phyloP scores from a whole-genome alignment of 1,140 invertebrate species.

The Cyclina sinensis region DNA sequence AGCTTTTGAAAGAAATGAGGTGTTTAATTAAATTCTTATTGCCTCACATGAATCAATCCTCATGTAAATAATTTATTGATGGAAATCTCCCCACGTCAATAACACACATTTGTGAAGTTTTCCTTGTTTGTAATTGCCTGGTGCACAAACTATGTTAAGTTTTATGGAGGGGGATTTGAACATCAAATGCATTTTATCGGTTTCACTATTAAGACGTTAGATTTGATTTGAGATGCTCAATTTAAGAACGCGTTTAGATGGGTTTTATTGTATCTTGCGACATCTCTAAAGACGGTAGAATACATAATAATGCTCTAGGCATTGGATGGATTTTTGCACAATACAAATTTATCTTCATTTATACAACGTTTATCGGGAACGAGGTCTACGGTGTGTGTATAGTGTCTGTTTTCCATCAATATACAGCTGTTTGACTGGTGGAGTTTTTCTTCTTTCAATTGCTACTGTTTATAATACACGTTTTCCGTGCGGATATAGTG shows the following conservation, averaged over 20 bases:
- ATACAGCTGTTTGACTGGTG: neutral
- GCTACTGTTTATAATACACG: neutral
- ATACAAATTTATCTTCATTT: neutral
- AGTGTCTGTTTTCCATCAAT: neutral
- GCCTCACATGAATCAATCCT: neutral
- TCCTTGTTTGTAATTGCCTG: neutral
- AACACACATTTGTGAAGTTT: neutral
- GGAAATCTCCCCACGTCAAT: neutral
- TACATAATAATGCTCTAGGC: neutral
- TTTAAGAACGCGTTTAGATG: neutral
- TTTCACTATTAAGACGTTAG: neutral
- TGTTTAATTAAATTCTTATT: constrained; percentile 12
- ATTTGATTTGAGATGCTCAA: neutral
- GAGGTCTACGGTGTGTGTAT: neutral
- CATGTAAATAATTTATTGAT: neutral
- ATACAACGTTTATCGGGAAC: constrained; percentile 14
- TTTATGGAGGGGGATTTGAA: constrained; percentile 14
- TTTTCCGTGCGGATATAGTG: neutral
- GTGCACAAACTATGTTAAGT: constrained; percentile 23
- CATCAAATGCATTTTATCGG: neutral
- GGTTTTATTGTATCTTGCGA: neutral
- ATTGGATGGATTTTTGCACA: neutral
- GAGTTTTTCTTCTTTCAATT: neutral
- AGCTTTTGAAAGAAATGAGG: neutral
- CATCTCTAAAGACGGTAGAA: neutral